Conservation (phyloP, 37 sponge, comb jelly and placozoan species). For the Spongilla lacustris region DNA sequence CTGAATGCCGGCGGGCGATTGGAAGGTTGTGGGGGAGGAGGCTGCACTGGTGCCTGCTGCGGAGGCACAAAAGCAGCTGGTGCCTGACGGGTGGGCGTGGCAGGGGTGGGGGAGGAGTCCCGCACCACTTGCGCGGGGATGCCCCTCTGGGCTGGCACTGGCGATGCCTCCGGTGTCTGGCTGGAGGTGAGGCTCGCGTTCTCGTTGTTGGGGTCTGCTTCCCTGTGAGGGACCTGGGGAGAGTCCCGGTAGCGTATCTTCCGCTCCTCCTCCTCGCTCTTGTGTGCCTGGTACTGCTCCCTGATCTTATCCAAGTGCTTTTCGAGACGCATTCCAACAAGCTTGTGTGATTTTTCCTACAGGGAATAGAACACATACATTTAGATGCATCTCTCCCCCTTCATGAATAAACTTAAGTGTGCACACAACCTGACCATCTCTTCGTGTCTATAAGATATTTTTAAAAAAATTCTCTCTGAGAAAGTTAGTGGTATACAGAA, state of each 20-base stretch:
- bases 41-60: slow-evolving; percentile 5
- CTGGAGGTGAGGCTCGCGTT: not conserved
- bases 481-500: too few species aligned
- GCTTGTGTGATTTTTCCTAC: slow-evolving; percentile 21
- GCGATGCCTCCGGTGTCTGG: not conserved
- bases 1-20: not conserved
- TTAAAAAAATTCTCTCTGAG: too few species aligned
- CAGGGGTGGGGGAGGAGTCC: too few species aligned
- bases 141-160: not conserved
- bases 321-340: slow-evolving; percentile 57
- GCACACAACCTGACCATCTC: too few species aligned
- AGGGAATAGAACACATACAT: too few species aligned
- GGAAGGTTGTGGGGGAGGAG: not conserved
- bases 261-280: slow-evolving; percentile 45
- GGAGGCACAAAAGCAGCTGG: too few species aligned
- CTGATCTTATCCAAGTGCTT: slow-evolving; percentile 65
- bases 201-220: not conserved
- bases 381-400: too few species aligned
- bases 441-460: too few species aligned
- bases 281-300: slow-evolving; percentile 55
- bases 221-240: not conserved
- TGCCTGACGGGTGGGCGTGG: slow-evolving; percentile 9
- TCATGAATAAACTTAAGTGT: too few species aligned
- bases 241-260: slow-evolving; percentile 20
- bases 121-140: not conserved